Evolutionary conservation across 2,888 invertebrate species (phyloP).

Genomic region (Diadromus collaris): DNA sequence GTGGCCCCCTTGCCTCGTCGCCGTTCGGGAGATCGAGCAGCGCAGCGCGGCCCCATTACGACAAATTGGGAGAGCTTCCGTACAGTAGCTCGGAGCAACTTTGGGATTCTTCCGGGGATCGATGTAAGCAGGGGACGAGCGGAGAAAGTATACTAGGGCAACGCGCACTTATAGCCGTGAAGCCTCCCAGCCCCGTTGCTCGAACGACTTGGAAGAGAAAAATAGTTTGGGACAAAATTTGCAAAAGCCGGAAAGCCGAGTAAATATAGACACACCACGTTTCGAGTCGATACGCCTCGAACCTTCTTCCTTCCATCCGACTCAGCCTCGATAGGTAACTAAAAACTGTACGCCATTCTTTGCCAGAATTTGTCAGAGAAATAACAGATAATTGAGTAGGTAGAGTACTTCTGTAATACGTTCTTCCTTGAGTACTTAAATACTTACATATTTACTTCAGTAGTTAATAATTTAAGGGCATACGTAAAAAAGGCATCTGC

Average conservation of each 20-base stretch:
- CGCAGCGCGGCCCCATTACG: conserved; percentile 18
- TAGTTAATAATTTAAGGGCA: not conserved
- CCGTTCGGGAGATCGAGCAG: conserved; percentile 14
- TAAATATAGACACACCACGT: not conserved
- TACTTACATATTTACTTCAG: not conserved
- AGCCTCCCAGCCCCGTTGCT: not conserved
- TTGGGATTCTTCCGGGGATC: conserved; percentile 41
- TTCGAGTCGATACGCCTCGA: not conserved
- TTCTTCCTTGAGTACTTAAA: not conserved
- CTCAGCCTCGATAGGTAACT: not conserved
- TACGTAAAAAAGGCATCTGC: not conserved
- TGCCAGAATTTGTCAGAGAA: not conserved
- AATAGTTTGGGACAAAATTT: not conserved
- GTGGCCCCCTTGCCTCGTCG: not conserved
- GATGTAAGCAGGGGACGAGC: conserved; percentile 43
- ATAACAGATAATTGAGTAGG: not conserved
- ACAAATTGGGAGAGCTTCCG: conserved; percentile 45
- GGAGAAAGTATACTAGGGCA: conserved; percentile 28
- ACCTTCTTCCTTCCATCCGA: not conserved
- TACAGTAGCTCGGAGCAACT: conserved; percentile 40
- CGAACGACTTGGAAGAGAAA: not conserved
- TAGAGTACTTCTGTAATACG: not conserved
- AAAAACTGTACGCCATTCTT: not conserved
- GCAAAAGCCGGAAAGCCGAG: not conserved
- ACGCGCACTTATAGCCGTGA: not conserved